Conservation (phyloP, 2,888 invertebrate species). For the Rhaphigaster nebulosa region DNA sequence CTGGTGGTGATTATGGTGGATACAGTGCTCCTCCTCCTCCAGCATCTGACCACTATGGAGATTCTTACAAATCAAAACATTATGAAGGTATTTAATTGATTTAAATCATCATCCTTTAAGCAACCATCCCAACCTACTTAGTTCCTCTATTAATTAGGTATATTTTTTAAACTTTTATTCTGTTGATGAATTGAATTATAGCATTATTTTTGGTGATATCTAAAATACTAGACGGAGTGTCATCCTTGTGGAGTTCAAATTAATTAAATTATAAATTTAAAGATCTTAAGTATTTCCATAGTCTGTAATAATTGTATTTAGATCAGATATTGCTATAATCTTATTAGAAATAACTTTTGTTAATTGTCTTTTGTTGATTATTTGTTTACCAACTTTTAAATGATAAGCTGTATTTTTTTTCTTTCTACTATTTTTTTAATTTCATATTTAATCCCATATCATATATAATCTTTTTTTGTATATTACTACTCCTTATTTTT, state of each 20-base stretch:
- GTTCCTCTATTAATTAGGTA: not conserved
- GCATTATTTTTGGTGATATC: not conserved
- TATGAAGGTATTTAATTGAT: slow-evolving; percentile 50
- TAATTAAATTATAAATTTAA: not conserved
- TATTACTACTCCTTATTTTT: not conserved
- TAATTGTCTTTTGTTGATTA: not conserved
- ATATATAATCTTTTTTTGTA: not conserved
- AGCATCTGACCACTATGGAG: slow-evolving; percentile 48
- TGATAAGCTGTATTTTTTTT: not conserved
- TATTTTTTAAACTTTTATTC: not conserved
- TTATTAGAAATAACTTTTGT: not conserved
- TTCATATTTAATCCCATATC: not conserved
- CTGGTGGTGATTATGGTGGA: slow-evolving; percentile 38
- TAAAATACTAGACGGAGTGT: not conserved
- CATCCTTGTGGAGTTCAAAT: not conserved
- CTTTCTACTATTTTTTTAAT: too few relatives aligned
- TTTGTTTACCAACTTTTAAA: not conserved
- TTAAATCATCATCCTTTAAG: not conserved
- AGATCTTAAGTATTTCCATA: not conserved
- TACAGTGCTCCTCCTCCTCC: slow-evolving; percentile 43
- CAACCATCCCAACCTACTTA: not conserved
- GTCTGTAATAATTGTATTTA: not conserved
- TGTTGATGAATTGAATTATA: not conserved
- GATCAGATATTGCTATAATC: not conserved
- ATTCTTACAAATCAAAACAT: slow-evolving; percentile 51